Conservation (phyloP, 2,113 vertebrate genomes). For the Chascanopsetta lugubris region DNA sequence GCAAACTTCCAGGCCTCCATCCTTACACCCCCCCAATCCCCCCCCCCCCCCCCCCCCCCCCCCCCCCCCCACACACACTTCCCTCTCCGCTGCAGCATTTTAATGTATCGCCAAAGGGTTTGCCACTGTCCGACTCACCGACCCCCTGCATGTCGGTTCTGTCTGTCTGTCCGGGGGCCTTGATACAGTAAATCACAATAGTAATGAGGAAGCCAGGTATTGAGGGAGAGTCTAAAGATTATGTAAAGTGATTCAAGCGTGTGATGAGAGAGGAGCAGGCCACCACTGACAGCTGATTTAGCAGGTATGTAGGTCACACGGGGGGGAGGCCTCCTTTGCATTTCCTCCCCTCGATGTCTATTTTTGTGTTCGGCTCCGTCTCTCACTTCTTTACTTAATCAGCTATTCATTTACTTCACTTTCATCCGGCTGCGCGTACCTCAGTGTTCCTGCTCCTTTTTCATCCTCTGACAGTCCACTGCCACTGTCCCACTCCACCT, state of each 20-base stretch:
- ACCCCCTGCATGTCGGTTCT: conserved; percentile 13
- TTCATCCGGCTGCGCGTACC: conserved; percentile 62
- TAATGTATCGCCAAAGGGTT: conserved; percentile 24
- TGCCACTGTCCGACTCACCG: conserved; percentile 29
- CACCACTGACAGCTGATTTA: conserved; percentile 78
- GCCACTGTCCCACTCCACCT: conserved; percentile 25
- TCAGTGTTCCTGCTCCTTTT: conserved; percentile 29
- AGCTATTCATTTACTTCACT: conserved; percentile 61
- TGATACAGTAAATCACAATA: conserved; percentile 54
- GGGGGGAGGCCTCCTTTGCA: conserved; percentile 73
- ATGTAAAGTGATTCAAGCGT: conserved; percentile 80
- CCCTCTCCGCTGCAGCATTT: conserved; percentile 26
- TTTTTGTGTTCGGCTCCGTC: conserved; percentile 71
- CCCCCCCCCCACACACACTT: too few relatives aligned
- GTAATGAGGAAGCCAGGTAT: conserved; percentile 40
- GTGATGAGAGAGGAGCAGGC: conserved; percentile 73
- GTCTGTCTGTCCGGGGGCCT: conserved; percentile 22
- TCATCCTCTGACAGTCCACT: conserved; percentile 29
- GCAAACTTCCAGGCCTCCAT: conserved; percentile 10
- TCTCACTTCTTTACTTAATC: conserved; percentile 65
- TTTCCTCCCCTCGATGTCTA: conserved; percentile 62
- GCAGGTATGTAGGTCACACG: conserved; percentile 80
- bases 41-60: too few relatives aligned
- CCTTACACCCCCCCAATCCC: too few relatives aligned
- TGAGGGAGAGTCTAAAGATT: conserved; percentile 71